Percentiles rank a stretch among this genome's conserved stretches.
Evolutionary conservation across 2,113 vertebrate genomes (phyloP).

Genomic region (Ceyx margarethae): DNA sequence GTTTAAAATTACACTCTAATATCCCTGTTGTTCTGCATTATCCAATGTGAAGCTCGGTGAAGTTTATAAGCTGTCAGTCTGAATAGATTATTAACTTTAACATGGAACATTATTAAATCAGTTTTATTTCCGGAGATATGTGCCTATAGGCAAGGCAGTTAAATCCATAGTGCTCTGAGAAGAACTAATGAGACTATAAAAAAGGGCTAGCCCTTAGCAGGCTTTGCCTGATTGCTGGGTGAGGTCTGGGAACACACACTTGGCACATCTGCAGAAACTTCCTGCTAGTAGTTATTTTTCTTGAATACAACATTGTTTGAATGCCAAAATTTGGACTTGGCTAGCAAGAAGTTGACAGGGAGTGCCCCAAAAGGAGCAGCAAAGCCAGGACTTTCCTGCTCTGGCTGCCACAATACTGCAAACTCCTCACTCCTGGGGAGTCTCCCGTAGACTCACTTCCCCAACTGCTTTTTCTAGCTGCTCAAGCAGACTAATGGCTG

Average conservation of each 20-base stretch:
- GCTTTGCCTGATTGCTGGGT: not conserved
- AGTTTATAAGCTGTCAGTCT: not conserved
- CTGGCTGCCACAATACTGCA: not conserved
- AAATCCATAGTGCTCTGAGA: not conserved
- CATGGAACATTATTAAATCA: not conserved
- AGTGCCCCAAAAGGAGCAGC: not conserved
- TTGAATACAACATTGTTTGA: not conserved
- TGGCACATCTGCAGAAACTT: not conserved
- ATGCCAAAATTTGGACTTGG: not conserved
- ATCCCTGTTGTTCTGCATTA: not conserved
- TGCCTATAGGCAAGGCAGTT: not conserved
- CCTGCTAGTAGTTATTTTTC: not conserved
- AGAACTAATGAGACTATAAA: conserved; percentile 10
- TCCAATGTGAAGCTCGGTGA: not conserved
- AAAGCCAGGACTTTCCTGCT: not conserved
- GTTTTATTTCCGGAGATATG: not conserved
- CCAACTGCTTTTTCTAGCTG: not conserved
- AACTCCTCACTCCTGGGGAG: not conserved
- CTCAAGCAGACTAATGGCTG: not conserved
- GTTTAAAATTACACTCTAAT: not conserved
- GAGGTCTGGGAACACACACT: not conserved
- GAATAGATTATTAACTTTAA: not conserved
- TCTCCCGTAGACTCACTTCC: not conserved
- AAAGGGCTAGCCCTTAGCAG: not conserved
- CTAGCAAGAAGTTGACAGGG: not conserved